Evolutionary conservation across 1,140 invertebrate species (phyloP).

Genomic region (Anastatus disparis): DNA sequence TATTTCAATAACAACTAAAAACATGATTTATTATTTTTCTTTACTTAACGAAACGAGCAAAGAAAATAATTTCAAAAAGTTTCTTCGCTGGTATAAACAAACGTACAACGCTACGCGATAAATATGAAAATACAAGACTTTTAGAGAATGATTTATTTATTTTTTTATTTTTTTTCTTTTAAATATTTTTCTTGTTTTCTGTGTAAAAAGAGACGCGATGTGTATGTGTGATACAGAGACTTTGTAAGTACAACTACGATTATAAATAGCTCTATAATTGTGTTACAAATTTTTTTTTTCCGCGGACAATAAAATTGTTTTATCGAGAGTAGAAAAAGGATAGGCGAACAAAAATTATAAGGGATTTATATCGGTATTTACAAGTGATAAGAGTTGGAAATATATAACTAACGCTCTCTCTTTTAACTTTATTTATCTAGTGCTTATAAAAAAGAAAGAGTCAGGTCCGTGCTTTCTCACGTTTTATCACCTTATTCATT

Average conservation of each 20-base stretch:
- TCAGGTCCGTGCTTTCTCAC: not conserved
- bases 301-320: constrained; percentile 13
- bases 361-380: constrained; percentile 22
- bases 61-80: constrained; percentile 3
- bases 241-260: constrained; percentile 31
- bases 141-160: constrained; percentile 37
- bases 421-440: constrained; percentile 4
- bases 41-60: too few species aligned
- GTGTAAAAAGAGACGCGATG: constrained; percentile 10
- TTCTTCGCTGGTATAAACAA: constrained; percentile 11
- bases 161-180: constrained; percentile 25
- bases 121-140: constrained; percentile 23
- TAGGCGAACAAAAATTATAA: not conserved
- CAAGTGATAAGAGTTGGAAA: constrained; percentile 8
- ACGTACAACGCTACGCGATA: constrained; percentile 11
- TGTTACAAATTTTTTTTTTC: constrained; percentile 9
- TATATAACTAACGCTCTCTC: constrained; percentile 3
- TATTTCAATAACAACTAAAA: not conserved
- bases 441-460: constrained; percentile 10
- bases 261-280: constrained; percentile 24
- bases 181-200: constrained; percentile 14
- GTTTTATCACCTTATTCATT: constrained; percentile 18
- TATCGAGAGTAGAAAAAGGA: constrained; percentile 24
- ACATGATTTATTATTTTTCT: not conserved
- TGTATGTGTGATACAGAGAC: constrained; percentile 15